These are phyloP conservation scores for Hemibagrus guttatus DNA, from an alignment of 2,797 vertebrate species.

Conservation along the genomic window DNA sequence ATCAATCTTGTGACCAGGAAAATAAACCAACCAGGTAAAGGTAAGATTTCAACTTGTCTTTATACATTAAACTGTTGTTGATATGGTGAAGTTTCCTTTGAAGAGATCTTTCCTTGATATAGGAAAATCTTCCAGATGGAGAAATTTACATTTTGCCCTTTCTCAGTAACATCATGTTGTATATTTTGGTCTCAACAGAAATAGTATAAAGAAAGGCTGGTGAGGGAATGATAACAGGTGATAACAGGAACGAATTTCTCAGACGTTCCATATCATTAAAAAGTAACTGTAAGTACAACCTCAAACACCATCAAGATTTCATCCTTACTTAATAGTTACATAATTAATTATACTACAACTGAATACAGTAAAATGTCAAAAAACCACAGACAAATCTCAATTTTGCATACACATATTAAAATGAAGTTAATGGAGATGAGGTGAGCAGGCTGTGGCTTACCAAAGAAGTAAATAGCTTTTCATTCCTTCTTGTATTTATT, in stretches of 20 bases:
- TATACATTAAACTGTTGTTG: neutral
- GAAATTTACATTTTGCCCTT: neutral
- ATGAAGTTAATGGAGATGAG: neutral
- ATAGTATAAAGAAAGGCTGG: neutral
- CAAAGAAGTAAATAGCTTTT: slow-evolving; percentile 3
- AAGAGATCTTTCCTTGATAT: neutral
- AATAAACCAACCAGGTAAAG: neutral
- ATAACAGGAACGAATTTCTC: neutral
- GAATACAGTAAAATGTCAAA: neutral
- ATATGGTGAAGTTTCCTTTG: neutral
- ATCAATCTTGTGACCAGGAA: neutral
- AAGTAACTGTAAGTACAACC: neutral
- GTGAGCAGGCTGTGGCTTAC: neutral
- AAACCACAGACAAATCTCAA: neutral
- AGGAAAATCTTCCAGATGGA: neutral
- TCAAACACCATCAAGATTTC: neutral
- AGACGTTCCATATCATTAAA: neutral
- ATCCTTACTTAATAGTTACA: neutral
- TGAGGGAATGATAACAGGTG: neutral
- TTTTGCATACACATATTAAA: neutral
- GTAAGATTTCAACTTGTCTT: neutral
- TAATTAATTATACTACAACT: neutral
- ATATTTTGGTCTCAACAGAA: neutral
- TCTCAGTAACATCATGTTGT: neutral
- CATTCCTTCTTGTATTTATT: neutral